Conservation (phyloP, 30 jellyfish, hydroid and myxozoan genomes). For the Turritopsis rubra region DNA sequence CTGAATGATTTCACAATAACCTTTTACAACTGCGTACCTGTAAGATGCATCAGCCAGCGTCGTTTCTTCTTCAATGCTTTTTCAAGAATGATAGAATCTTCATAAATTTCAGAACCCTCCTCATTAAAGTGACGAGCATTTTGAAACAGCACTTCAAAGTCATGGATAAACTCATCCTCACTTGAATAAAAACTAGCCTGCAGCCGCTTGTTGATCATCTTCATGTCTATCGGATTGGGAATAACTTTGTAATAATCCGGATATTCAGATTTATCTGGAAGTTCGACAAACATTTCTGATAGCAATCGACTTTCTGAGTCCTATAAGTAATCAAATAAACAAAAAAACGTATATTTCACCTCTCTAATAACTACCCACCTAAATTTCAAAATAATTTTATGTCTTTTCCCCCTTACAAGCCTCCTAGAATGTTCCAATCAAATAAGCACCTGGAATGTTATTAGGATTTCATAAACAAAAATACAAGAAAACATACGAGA, state of each 20-base stretch:
- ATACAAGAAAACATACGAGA: too few relatives aligned
- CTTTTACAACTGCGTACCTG: neutral
- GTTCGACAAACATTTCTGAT: constrained; percentile 70
- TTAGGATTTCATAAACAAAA: too few relatives aligned
- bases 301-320: constrained; percentile 84
- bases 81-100: constrained; percentile 84
- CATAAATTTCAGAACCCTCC: constrained; percentile 79
- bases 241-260: constrained; percentile 84
- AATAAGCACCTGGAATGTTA: too few relatives aligned
- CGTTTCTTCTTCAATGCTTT: constrained; percentile 75
- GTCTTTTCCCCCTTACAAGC: too few relatives aligned
- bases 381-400: too few relatives aligned
- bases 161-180: constrained; percentile 78
- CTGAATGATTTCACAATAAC: neutral
- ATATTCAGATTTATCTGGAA: constrained; percentile 82
- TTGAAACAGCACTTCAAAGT: constrained; percentile 73
- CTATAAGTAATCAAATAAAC: constrained; percentile 21
- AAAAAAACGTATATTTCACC: neutral
- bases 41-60: constrained; percentile 34
- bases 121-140: constrained; percentile 96
- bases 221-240: constrained; percentile 76
- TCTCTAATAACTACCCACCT: too few relatives aligned
- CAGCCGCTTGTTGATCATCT: constrained; percentile 47
- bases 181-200: constrained; percentile 39
- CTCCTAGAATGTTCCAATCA: too few relatives aligned